Evolutionary conservation across 1,140 invertebrate genomes (phyloP), one percentile per base, ranked within the genome.

Genomic region (Musca domestica): DNA sequence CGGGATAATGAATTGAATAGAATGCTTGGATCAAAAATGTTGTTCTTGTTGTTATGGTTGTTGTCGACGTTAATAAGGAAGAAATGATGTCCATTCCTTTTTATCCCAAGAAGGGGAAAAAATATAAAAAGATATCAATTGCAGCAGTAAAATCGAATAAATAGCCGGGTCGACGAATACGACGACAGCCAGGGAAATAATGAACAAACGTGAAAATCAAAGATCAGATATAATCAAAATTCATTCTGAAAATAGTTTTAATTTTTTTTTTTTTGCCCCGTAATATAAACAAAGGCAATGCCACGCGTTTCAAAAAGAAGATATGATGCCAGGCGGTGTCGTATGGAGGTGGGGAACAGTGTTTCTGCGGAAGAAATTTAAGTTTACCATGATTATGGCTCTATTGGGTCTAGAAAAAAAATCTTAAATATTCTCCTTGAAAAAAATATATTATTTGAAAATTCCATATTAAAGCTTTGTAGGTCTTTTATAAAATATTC

Each of bases 111-210:
- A 10, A 51, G 20, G n/a, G 20, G 20, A 4, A 51, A 51, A 46
- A 2, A 56, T 23, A 58, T 61, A 15, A 61, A 61, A 61, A 61
- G 56, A 61, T 61, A 61, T 61, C 56, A 61, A 61, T 61, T 61
- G 56, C 56, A 19, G 6, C 19, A 61, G 56, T 61, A 61, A 61
- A 61, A 61, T 19, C 34, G 27, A 3, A 34, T 17, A 58, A 61
- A 61, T 27, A 56, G 22, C 5, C 23, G 17, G 19, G 34, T 2
- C 34, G 34, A 41, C 34, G 27, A 30, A 3, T 3, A 30, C 3
- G 27, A 30, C 27, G 34, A 41, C 34, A 41, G 34, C 34, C 12
- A 41, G 12, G 6, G 2, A 51, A 51, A 51, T 19, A 14, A 51
- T 2, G n/a, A 51, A 51, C 17, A 51, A 51, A 20, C 20, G 20